Base-by-base conservation (phyloP, 2,888 invertebrate genomes). In the Epinotia brunnichana region DNA sequence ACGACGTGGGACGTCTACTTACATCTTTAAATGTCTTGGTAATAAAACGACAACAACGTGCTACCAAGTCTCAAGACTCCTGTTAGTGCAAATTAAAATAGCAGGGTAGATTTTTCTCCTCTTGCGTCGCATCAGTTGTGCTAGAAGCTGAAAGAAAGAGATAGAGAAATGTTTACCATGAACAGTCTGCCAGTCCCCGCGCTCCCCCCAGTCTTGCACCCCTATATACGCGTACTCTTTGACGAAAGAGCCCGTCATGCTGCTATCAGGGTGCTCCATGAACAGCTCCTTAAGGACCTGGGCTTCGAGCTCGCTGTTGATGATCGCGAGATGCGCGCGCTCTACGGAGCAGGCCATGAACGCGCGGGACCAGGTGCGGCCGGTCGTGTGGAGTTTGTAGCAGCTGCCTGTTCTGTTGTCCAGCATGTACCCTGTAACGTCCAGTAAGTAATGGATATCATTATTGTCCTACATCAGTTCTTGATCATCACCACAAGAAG, bases 341-440 rank as follows among this genome's bases (percentile, higher is more conserved):
- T 88, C 88, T 0, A 84, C 85, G 2, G 79, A 69, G 67, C 88
- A 88, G 1, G 83, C 75, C 81, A 86, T 83, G 77, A 79, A 81
- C 0, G 87, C 88, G 0, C 84, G 76, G 0, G 83, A 77, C 82
- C 85, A 88, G 3, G 78, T 79, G 2, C 82, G 77, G 1, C 84
- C 82, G 1, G 77, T 72, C 2, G 62, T 73, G 74, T 88, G 87
- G 74, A 86, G 85, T 74, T 89, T 88, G 77, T 89, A 88, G 64
- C 88, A 88, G 29, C 76, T 83, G 2, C 81, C 79, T 0, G 87
- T 87, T 13, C 81, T 74, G 0, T 48, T 2, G 17, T 86, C 82
- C 0, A 81, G 44, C 0, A 2, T 59, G 74, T 88, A 88, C 44
- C 76, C 88, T 88, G 77, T 10, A 78, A 57, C 15, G n/a, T 48